Evolutionary conservation across 2,113 vertebrate genomes (phyloP), one percentile per base, ranked within the genome.

Genomic region (Lepus timidus): DNA sequence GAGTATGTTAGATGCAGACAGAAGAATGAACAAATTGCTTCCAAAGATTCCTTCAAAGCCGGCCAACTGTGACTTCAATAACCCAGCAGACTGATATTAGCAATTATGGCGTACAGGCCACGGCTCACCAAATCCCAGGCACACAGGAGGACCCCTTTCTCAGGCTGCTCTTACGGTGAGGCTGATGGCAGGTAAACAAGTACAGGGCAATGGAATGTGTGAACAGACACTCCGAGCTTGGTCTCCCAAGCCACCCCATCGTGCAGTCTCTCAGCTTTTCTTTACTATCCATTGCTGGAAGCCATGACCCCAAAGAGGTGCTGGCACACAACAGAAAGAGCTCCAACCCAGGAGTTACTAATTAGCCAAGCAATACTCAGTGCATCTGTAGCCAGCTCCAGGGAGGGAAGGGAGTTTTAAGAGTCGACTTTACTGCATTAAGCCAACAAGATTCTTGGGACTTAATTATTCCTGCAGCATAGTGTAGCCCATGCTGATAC

Each of bases 291-390:
- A 3, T 16, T 16, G 13, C 31, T 64, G 5, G 11, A 61, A 27
- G 6, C 9, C 0, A 0, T 10, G 13, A 6, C 7, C 55, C 79
- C 4, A 10, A 11, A 17, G 19, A 19, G 4, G 16, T 19, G 3
- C 36, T 17, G 31, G 2, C 51, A 70, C 20, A 82, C 12, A 22
- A 11, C 2, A 31, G 8, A 55, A 80, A 10, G 12, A 64, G 44
- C 25, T 9, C 7, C 4, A 4, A 31, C 73, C 17, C n/a, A 49
- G 20, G 23, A n/a, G 10, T 10, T 3, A n/a, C 5, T 1, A 3
- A 25, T 71, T 11, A 58, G 25, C 2, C 0, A 19, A 64, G 68
- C 84, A 3, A 13, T 6, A 23, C 19, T 17, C 0, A 2, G 11
- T 14, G 12, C 27, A 2, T 62, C 19, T 62, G 7, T 27, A 58